Base-by-base conservation (phyloP, 2,888 invertebrate species). In the Parthenolecanium corni region DNA sequence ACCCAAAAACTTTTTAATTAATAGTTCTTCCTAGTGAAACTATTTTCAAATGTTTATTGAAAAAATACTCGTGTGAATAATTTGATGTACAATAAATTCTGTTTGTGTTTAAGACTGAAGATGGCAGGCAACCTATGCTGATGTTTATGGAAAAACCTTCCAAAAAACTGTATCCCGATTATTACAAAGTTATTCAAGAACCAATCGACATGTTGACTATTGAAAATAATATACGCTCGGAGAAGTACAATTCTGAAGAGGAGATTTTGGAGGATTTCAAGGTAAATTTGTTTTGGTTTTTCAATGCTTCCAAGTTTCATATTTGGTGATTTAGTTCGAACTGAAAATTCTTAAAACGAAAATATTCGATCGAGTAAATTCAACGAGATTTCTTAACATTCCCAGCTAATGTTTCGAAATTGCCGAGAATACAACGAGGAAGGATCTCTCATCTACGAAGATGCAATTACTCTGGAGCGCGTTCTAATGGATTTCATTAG, bases 361-460 rank as follows among this genome's bases (percentile, higher is more conserved):
- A n/a, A n/a, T n/a, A n/a, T n/a, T n/a, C n/a, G n/a, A n/a, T n/a
- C n/a, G n/a, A n/a, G n/a, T n/a, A n/a, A n/a, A n/a, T n/a, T n/a
- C n/a, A n/a, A n/a, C n/a, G n/a, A n/a, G n/a, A 6, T 18, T 36
- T 42, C 49, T 25, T 12, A 36, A 14, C 21, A 52, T 47, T 38
- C 31, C 70, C 79, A 87, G 67, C 77, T 94, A n/a, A 95, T 98
- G 95, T 97, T 98, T 75, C 83, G 85, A 64, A 98, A 98, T 76
- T 97, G 97, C 71, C 86, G 94, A 0, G 89, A 89, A 68, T 98
- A 92, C 74, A 98, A 98, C 73, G 96, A 97, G 74, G 90, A 95
- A 74, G 87, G 89, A 11, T 97, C 96, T 0, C 83, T 87, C 72
- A 94, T 98, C 68, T 95, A 91, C 71, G 90, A 93, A 69, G 96